Evolutionary conservation across 2,113 vertebrate species (phyloP).

Genomic region (Sigmodon hispidus): DNA sequence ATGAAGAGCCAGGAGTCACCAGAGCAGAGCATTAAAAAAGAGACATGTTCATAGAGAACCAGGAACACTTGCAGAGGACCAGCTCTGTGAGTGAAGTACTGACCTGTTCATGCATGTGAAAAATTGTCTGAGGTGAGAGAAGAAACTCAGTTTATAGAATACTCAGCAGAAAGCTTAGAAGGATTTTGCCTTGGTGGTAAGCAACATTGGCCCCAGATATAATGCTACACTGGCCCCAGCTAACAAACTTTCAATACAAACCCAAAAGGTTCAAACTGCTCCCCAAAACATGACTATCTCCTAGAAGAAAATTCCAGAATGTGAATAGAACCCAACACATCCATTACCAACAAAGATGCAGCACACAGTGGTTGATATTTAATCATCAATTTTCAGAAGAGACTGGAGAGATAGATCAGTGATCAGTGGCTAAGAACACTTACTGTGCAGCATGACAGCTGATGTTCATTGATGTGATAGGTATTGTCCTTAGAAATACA

Average conservation of each 20-base stretch:
- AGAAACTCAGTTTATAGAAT: not conserved
- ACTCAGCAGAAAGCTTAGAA: no score
- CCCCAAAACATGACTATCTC: not conserved
- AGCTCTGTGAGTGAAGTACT: not conserved
- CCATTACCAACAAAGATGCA: not conserved
- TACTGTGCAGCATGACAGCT: not conserved
- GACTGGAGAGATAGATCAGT: no score
- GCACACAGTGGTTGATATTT: not conserved
- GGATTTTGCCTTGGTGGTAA: not conserved
- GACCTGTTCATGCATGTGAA: not conserved
- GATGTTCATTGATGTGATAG: not conserved
- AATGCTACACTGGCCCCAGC: not conserved
- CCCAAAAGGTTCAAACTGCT: not conserved
- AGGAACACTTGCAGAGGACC: not conserved
- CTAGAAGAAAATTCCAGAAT: not conserved
- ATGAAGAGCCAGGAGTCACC: not conserved
- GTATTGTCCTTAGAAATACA: not conserved
- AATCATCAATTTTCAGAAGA: not conserved
- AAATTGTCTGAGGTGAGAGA: not conserved
- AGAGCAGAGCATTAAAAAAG: not conserved
- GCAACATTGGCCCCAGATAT: not conserved
- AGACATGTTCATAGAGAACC: not conserved
- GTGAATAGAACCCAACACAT: not conserved
- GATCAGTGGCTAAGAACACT: not conserved
- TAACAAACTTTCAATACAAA: not conserved